phyloP scores from a whole-genome alignment of 2,113 vertebrate genomes.

The Polypterus bichir region DNA sequence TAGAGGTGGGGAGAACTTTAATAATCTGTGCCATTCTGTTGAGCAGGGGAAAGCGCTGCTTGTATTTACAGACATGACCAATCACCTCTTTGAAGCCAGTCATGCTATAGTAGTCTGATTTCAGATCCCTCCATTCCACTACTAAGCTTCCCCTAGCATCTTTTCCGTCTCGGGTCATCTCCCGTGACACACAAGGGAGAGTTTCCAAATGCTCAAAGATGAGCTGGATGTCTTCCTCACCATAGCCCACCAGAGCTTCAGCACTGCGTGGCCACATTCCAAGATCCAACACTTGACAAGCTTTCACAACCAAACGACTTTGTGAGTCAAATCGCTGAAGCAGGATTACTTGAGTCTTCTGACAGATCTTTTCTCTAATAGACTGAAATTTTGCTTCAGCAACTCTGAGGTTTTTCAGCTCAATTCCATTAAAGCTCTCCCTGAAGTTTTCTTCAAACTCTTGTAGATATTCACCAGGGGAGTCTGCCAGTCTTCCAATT shows the following conservation, averaged over 20 bases:
- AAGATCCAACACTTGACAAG: slow-evolving; percentile 80
- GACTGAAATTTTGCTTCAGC: slow-evolving; percentile 94
- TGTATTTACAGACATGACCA: slow-evolving; percentile 75
- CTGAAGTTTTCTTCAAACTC: slow-evolving; percentile 92
- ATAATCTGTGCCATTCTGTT: slow-evolving; percentile 75
- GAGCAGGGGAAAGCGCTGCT: slow-evolving; percentile 76
- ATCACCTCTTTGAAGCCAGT: slow-evolving; percentile 81
- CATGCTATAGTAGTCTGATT: slow-evolving; percentile 80
- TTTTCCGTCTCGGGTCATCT: slow-evolving; percentile 49
- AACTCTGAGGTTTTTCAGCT: slow-evolving; percentile 82
- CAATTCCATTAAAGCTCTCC: slow-evolving; percentile 85
- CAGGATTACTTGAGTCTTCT: slow-evolving; percentile 76
- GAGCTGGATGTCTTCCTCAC: slow-evolving; percentile 79
- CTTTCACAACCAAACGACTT: slow-evolving; percentile 71
- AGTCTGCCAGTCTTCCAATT: slow-evolving; percentile 75
- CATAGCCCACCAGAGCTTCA: slow-evolving; percentile 72
- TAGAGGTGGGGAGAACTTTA: slow-evolving; percentile 77
- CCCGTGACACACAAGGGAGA: slow-evolving; percentile 55
- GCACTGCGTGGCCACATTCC: slow-evolving; percentile 69
- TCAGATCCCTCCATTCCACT: slow-evolving; percentile 85
- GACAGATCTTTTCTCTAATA: slow-evolving; percentile 91
- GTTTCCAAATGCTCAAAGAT: slow-evolving; percentile 75
- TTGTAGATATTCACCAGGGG: slow-evolving; percentile 82
- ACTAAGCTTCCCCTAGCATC: slow-evolving; percentile 62
- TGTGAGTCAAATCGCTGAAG: slow-evolving; percentile 75